phyloP scores from a whole-genome alignment of 2,888 invertebrate genomes.

The Tipula helvola region DNA sequence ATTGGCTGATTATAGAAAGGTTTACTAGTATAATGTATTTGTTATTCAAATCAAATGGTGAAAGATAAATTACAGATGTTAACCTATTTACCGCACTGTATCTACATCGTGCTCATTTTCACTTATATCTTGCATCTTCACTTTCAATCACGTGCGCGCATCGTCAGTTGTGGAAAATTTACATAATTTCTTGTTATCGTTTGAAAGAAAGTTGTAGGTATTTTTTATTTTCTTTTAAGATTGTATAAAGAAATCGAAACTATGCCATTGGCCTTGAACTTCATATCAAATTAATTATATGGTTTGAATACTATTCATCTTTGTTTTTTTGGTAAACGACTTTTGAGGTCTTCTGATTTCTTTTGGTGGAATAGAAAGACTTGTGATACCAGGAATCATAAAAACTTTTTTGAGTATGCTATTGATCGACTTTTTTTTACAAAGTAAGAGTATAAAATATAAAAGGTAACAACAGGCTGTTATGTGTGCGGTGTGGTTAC shows the following conservation, averaged over 20 bases:
- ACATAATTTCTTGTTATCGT: neutral
- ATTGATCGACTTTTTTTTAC: neutral
- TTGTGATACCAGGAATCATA: neutral
- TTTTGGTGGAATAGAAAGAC: neutral
- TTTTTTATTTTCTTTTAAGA: neutral
- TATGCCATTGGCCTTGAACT: neutral
- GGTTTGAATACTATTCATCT: neutral
- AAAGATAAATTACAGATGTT: neutral
- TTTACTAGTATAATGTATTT: neutral
- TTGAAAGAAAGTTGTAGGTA: neutral
- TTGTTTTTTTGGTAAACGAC: neutral
- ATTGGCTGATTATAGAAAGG: neutral
- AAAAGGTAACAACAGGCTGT: neutral
- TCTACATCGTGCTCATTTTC: neutral
- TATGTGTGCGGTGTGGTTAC: neutral
- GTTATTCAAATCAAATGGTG: neutral
- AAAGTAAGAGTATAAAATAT: neutral
- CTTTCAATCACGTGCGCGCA: neutral
- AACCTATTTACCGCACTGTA: neutral
- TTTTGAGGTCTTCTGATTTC: neutral
- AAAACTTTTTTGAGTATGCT: neutral
- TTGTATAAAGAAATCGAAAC: neutral
- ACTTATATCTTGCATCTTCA: neutral
- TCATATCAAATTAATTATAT: neutral
- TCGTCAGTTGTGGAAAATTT: neutral